Base-by-base conservation (phyloP, 2,797 vertebrate genomes). In the Limnodromus scolopaceus region DNA sequence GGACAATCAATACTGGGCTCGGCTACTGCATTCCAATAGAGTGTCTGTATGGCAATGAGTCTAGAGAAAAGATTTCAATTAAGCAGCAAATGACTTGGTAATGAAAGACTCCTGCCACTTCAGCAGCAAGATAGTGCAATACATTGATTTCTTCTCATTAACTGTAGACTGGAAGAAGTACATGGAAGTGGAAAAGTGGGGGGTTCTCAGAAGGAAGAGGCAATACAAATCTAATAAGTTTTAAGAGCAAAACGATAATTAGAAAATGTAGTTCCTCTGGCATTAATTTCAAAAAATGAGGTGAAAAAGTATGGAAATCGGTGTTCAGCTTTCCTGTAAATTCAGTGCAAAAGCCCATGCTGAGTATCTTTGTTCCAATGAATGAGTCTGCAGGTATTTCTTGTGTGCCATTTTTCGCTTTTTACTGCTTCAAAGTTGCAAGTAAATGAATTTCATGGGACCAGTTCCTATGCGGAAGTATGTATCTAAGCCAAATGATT, bases 21-120 rank as follows among this genome's bases (percentile, higher is more conserved):
- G 96, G 98, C 97, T 97, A 97, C 98, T 97, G 98, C 98, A 98
- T 99, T 98, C 98, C 96, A 97, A 97, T 98, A 98, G 97, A 98
- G 97, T 84, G 60, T 91, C 83, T 95, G 72, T 66, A 93, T 96
- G 93, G 93, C 91, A 96, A 90, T 88, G 82, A 93, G 57, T 85
- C 5, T n/a, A 39, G 84, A 97, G 91, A 94, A 91, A 96, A 88
- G 70, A 92, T 95, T 97, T 97, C 92, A 96, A 88, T 96, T 96
- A 91, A 86, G 85, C 84, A 82, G 70, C 76, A 79, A 75, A 78
- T 53, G 89, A 96, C 68, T 96, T 92, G 75, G 80, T 90, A 94
- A 82, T 81, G 89, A 91, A 96, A 96, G 84, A 84, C 88, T 97
- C 84, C 92, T 96, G 95, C 94, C 88, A 95, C 83, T 98, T 98